phyloP scores from a whole-genome alignment of 1,140 invertebrate genomes.

The Heliconius himera region DNA sequence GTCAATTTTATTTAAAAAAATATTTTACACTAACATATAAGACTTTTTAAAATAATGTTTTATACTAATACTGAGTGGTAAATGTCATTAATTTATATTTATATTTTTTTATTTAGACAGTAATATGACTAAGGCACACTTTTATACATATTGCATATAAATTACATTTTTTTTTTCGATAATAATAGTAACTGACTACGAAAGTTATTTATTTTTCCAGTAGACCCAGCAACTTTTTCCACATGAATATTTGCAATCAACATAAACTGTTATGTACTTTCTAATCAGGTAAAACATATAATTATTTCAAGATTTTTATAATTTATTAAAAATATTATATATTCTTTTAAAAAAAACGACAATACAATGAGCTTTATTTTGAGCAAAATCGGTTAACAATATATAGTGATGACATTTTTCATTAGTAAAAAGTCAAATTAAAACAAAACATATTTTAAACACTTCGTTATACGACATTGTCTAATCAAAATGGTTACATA shows the following conservation, averaged over 20 bases:
- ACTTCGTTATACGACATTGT: not conserved
- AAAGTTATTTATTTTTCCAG: no score
- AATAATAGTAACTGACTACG: no score
- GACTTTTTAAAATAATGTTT: not conserved
- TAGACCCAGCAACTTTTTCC: no score
- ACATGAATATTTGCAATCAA: not conserved
- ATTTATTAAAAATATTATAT: not conserved
- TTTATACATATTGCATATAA: not conserved
- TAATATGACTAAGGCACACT: constrained; percentile 9
- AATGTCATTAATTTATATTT: not conserved
- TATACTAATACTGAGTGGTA: not conserved
- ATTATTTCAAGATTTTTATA: not conserved
- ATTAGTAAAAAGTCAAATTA: not conserved
- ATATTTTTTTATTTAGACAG: not conserved
- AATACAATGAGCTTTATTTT: constrained; percentile 16
- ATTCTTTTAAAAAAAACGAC: constrained; percentile 5
- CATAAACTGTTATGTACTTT: not conserved
- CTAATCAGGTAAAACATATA: not conserved
- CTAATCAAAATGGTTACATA: not conserved
- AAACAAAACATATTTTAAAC: not conserved
- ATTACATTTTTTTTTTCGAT: not conserved
- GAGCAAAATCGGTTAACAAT: not conserved
- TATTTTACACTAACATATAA: no score
- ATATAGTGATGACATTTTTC: not conserved
- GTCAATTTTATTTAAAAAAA: no score